A percentile compares a stretch with the other conserved stretches of the same genome.
Evolutionary conservation across 2,797 vertebrate genomes (phyloP).

Genomic region (Lepus oiostolus): DNA sequence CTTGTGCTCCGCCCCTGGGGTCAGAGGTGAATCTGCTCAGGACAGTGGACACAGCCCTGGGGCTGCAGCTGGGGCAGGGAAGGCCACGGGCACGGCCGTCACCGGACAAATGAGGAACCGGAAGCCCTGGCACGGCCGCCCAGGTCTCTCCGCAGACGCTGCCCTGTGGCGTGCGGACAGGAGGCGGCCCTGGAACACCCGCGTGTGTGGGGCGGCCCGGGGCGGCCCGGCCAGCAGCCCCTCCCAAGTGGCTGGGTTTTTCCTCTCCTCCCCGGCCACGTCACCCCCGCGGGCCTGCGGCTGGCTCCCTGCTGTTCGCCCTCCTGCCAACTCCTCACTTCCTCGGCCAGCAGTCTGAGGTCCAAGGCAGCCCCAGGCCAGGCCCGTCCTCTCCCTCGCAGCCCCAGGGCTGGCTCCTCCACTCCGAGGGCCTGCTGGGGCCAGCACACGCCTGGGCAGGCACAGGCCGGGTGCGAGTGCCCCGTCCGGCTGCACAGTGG

Average conservation of each 20-base stretch:
- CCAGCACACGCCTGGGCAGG: fast-evolving
- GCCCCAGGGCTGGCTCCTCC: constrained; percentile 56
- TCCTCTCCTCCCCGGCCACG: constrained; percentile 53
- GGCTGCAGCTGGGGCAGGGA: neutral
- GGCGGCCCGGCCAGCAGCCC: neutral
- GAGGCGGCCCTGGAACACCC: neutral
- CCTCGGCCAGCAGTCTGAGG: constrained; percentile 68
- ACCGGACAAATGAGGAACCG: neutral
- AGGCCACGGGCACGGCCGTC: fast-evolving
- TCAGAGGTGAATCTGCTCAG: neutral
- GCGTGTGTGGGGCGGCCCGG: neutral
- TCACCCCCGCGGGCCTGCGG: neutral
- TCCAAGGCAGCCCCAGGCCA: constrained; percentile 77
- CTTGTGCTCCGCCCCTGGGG: too few species aligned
- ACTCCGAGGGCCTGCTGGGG: neutral
- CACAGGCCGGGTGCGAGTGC: fast-evolving
- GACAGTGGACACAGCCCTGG: neutral
- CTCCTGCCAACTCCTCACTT: constrained; percentile 74
- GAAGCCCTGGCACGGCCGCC: fast-evolving
- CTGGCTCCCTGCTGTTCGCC: constrained; percentile 65
- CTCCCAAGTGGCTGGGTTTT: constrained; percentile 22
- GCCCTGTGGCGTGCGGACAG: neutral
- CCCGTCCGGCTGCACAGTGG: fast-evolving
- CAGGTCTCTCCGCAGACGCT: neutral
- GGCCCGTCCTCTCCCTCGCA: constrained; percentile 57